These are phyloP conservation scores for Pachydiplax longipennis DNA, from an alignment of 2,888 invertebrate species.

Conservation along the genomic window DNA sequence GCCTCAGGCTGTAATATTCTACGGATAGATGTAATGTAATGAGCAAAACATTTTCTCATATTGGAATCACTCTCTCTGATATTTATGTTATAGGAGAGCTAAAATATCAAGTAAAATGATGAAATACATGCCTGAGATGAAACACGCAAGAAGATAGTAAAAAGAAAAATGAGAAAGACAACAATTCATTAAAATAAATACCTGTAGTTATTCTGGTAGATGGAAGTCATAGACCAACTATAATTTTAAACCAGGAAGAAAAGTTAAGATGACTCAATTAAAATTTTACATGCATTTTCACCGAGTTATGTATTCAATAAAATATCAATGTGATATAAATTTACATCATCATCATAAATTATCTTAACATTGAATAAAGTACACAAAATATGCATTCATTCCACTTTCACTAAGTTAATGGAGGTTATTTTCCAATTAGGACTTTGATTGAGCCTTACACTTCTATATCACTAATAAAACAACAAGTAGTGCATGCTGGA, in stretches of 20 bases:
- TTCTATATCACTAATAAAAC: no score
- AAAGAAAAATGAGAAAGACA: neutral
- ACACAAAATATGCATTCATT: neutral
- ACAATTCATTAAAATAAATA: neutral
- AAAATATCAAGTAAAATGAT: no score
- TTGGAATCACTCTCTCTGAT: no score
- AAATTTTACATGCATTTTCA: neutral
- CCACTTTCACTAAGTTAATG: no score
- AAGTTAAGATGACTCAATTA: neutral
- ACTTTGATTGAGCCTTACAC: no score
- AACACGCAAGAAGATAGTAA: neutral
- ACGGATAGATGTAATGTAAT: no score
- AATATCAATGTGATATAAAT: neutral
- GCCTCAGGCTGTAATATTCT: neutral
- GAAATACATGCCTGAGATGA: no score
- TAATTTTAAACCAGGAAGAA: neutral
- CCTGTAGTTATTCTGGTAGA: neutral
- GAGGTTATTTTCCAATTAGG: no score
- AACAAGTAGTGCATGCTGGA: no score
- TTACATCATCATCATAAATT: neutral
- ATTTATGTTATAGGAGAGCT: no score
- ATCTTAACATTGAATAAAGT: neutral
- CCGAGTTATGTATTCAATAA: neutral
- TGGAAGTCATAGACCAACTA: neutral
- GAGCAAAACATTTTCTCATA: no score